These are phyloP conservation scores for Argopecten irradians DNA, from an alignment of 1,140 invertebrate species.

Conservation along the genomic window DNA sequence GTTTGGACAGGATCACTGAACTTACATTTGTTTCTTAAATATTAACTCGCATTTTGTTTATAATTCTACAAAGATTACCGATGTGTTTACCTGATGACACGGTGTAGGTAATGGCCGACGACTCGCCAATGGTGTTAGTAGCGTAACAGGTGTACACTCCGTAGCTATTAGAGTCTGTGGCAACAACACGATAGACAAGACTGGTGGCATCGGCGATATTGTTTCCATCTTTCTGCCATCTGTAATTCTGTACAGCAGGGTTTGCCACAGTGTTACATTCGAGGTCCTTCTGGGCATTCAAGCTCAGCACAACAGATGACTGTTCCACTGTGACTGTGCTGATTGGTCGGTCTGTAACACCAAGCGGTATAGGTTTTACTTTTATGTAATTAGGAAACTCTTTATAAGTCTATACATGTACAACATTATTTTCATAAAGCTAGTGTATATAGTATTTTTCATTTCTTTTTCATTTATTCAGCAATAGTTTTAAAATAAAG, in stretches of 20 bases:
- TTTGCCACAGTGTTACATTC: constrained; percentile 2
- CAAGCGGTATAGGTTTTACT: no score
- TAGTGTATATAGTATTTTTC: no score
- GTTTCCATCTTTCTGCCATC: constrained; percentile 6
- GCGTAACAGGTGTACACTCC: not conserved
- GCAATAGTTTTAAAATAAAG: no score
- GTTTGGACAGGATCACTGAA: no score
- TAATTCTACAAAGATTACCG: no score
- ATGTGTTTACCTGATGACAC: not conserved
- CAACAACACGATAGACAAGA: not conserved
- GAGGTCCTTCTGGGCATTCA: not conserved
- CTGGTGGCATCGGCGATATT: not conserved
- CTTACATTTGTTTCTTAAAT: no score
- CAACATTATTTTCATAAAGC: no score
- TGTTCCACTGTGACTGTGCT: not conserved
- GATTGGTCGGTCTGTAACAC: not conserved
- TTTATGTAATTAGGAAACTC: no score
- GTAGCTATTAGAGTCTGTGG: not conserved
- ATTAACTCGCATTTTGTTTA: no score
- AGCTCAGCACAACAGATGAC: not conserved
- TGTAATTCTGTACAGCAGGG: not conserved
- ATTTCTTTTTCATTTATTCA: no score
- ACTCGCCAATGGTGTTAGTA: not conserved
- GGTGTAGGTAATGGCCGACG: not conserved
- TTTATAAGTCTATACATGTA: no score